Base-by-base conservation (phyloP, 2,113 vertebrate species). In the Alouatta palliata region DNA sequence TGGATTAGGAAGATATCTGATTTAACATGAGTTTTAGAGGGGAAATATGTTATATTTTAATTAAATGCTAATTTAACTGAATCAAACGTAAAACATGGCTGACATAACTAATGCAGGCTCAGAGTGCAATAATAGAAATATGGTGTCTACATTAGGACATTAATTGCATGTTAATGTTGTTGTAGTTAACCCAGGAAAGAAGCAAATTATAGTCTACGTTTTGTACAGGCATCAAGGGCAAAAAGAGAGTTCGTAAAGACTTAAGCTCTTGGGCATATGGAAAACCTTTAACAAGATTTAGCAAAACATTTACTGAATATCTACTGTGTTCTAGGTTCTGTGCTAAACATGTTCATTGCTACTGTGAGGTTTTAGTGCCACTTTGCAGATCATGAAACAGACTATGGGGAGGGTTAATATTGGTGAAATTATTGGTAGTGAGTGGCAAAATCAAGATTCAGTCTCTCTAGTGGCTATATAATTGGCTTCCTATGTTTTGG, bases 311-410 rank as follows among this genome's bases (percentile, higher is more conserved):
- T 82, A 45, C 30, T 90, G 70, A 84, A 3, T 87, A 35, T 54
- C 37, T 84, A 52, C 40, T 75, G 23, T 93, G 11, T 80, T 64
- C 47, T 68, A 68, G n/a, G 10, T 25, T 54, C n/a, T 89, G 47
- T 81, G 40, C 56, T 82, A 76, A 92, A 20, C 20, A 66, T 66
- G 17, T 75, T 89, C 32, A 13, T 47, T 64, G 25, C 68, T 79
- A 64, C 8, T 71, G 1, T 86, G 52, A 83, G 16, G 6, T 91
- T 87, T 90, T 87, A 95, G 93, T 66, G 21, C 66, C 37, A 76
- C 85, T 96, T 92, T 92, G 16, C 54, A 79, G 40, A 61, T 76
- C 71, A 58, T 32, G 30, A 89, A 89, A 94, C 54, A 85, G 35
- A 80, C 37, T 89, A 64, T 80, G 76, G 20, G 19, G 64, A 91